Evolutionary conservation across 1,140 invertebrate genomes (phyloP).

Genomic region (Pteromalus puparum): DNA sequence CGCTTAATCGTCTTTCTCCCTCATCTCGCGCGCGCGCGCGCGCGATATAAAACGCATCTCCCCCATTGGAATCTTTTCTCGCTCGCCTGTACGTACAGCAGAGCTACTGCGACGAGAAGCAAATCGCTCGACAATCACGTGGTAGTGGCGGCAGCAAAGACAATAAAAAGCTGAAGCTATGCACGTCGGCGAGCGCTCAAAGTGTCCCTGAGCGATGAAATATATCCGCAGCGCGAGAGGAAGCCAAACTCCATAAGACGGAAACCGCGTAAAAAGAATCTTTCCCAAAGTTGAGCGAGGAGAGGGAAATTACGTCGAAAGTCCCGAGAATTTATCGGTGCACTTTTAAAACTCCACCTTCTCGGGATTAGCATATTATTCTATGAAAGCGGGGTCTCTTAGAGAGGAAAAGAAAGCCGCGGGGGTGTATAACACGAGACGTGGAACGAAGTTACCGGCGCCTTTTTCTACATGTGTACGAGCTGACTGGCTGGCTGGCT

Average conservation of each 20-base stretch:
- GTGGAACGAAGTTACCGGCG: constrained; percentile 43
- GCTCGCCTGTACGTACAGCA: not conserved
- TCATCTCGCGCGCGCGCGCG: not conserved
- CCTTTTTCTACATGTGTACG: constrained; percentile 28
- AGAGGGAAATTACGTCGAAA: constrained; percentile 74
- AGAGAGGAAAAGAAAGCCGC: constrained; percentile 28
- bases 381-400: constrained; percentile 53
- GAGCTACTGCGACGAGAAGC: not conserved
- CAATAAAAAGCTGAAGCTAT: constrained; percentile 30
- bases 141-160: not conserved
- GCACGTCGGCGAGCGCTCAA: not conserved
- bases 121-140: constrained; percentile 30
- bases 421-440: not conserved
- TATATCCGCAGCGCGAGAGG: constrained; percentile 44
- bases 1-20: constrained; percentile 22
- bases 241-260: constrained; percentile 59
- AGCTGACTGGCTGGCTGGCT: no score
- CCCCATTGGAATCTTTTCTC: not conserved
- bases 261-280: constrained; percentile 70
- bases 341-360: constrained; percentile 76
- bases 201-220: constrained; percentile 58
- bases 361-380: constrained; percentile 75
- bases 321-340: constrained; percentile 74
- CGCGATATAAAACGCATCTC: not conserved
- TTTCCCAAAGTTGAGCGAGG: constrained; percentile 68